These are phyloP conservation scores for Poecilia gillii DNA, from an alignment of 2,797 vertebrate species.

Conservation along the genomic window DNA sequence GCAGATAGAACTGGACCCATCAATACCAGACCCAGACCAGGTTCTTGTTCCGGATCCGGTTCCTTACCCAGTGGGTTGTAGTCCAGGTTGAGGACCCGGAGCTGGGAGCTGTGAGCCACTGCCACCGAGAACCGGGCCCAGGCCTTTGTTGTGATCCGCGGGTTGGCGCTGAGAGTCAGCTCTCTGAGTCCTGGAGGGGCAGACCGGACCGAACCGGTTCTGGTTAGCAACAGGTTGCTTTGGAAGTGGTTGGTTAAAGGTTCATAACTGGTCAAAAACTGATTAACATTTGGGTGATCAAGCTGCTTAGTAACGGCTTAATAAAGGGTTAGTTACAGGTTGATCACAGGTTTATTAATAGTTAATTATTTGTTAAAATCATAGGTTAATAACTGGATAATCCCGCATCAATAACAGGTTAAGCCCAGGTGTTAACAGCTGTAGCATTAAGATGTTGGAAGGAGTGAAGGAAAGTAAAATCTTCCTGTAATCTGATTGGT, in stretches of 20 bases:
- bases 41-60: not conserved
- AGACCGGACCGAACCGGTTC: not conserved
- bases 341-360: not conserved
- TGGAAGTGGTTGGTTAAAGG: too few relatives aligned
- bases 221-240: not conserved
- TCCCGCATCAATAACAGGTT: too few relatives aligned
- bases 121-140: constrained; percentile 94
- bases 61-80: constrained; percentile 91
- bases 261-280: not conserved
- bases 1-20: constrained; percentile 27
- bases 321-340: not conserved
- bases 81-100: constrained; percentile 94
- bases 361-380: not conserved
- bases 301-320: not conserved
- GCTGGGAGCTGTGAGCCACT: constrained; percentile 95
- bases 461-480: not conserved
- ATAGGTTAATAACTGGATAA: not conserved
- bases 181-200: constrained; percentile 88
- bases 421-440: too few relatives aligned
- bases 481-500: not conserved
- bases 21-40: not conserved
- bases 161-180: constrained; percentile 93
- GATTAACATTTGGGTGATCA: not conserved
- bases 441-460: too few relatives aligned
- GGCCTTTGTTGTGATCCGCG: constrained; percentile 89